Evolutionary conservation across 1,140 invertebrate species (phyloP), one percentile per base, ranked within the genome.

Genomic region (Dendrolimus kikuchii): DNA sequence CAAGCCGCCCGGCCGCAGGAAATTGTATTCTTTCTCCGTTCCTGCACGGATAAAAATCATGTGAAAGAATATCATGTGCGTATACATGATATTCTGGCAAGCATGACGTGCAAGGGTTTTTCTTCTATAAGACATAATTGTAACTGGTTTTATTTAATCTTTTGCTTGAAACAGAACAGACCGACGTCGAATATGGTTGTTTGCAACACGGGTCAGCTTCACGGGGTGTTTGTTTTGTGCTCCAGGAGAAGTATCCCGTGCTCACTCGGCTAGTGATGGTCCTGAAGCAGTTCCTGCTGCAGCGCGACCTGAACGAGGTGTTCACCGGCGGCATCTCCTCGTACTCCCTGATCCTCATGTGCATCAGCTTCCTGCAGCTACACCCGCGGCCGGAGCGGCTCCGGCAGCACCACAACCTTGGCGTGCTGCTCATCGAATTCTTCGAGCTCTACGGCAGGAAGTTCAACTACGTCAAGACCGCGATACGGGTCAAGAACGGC

Each of bases 281-380:
- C 50, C 90, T 99, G 59, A 99, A 99, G 89, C 97, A 99, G 89
- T 99, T 99, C 89, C 91, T 99, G 53, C 89, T 98, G 49, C 95
- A 99, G 88, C 92, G 98, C 84, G 96, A 99, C 90, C 91, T 99
- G 67, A 99, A 99, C 89, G 98, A 99, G 92, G 98, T 99, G 47
- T 99, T 98, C 88, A 99, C 97, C 49, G 98, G 98, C 64, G 98
- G 98, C 78, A 98, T 99, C 71, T 98, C 97, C 62, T 99, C 98
- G 42, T 99, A 99, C 88, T 97, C 97, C 79, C 92, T 99, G 62
- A 99, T 99, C 82, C 92, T 99, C 53, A 97, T 99, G 94, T 96
- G 96, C 71, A 96, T 99, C 85, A 98, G 96, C 89, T 99, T 99
- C 88, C 90, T 99, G 57, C 97, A 99, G 91, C 70, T 91, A 64